phyloP scores from a whole-genome alignment of 2,888 invertebrate genomes.

The Pseudococcus viburni region DNA sequence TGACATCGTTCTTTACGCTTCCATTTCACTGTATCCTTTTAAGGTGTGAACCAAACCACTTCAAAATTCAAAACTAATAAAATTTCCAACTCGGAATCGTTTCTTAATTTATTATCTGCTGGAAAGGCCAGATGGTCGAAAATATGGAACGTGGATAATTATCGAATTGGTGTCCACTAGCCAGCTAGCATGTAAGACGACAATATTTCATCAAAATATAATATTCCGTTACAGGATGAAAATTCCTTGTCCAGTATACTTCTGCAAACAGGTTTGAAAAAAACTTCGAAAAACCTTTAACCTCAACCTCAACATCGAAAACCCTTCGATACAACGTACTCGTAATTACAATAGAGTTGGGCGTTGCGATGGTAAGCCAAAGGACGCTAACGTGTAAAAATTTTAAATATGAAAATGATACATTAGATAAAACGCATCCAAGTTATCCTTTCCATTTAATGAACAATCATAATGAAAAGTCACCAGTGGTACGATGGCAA shows the following conservation, averaged over 20 bases:
- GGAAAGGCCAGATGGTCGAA: not conserved
- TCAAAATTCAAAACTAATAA: slow-evolving; percentile 59
- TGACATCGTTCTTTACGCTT: slow-evolving; percentile 64
- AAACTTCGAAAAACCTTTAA: too few species aligned
- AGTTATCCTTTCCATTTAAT: slow-evolving; percentile 64
- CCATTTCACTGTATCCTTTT: slow-evolving; percentile 53
- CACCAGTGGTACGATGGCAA: slow-evolving; percentile 53
- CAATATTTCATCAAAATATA: not conserved
- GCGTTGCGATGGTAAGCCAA: slow-evolving; percentile 16
- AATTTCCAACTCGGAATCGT: not conserved
- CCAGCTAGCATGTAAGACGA: not conserved
- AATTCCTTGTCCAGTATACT: not conserved
- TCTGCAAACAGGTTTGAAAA: not conserved
- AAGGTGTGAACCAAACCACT: slow-evolving; percentile 62
- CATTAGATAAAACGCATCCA: slow-evolving; percentile 55
- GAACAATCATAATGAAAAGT: slow-evolving; percentile 64
- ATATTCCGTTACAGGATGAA: not conserved
- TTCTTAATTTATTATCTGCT: slow-evolving; percentile 36
- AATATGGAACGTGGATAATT: slow-evolving; percentile 12
- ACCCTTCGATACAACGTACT: not conserved
- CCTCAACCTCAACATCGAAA: not conserved
- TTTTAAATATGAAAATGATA: slow-evolving; percentile 56
- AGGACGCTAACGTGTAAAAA: slow-evolving; percentile 31
- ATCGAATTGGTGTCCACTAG: not conserved
- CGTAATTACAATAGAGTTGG: slow-evolving; percentile 40